Evolutionary conservation across 2,797 vertebrate species (phyloP), one percentile per base, ranked within the genome.

Genomic region (Periparus ater): DNA sequence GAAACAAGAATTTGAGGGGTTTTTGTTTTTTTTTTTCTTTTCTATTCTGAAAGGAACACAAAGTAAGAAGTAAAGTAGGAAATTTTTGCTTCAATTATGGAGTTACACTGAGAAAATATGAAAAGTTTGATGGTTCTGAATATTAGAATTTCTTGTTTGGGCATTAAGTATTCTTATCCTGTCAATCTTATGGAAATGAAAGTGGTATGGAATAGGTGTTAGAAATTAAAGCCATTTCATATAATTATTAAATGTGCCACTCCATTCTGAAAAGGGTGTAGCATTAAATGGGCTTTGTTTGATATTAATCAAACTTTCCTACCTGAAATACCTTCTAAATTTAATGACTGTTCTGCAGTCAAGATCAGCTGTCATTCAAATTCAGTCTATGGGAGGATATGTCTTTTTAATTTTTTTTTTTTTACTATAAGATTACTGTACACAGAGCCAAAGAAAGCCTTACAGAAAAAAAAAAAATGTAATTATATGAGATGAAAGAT

Each of bases 231-330:
- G 85, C 26, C 36, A 84, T 97, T 98, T 97, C 93, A 96, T 95
- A 92, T 84, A 96, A 93, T 95, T 97, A 97, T 92, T 93, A 89
- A 96, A 96, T 82, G 81, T 94, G 74, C 62, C 82, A 90, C 48
- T 93, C 57, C 34, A 70, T 76, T 75, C 60, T 94, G 94, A 91
- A 97, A 95, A 93, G 67, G 61, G 42, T 83, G 91, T 82, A 96
- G 89, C 80, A 96, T 91, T 97, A 96, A 97, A 97, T 93, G 88
- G 83, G 62, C 91, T 97, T 97, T 97, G 78, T 96, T 96, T 97
- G 94, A 97, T 97, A 95, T 97, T 98, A 97, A 97, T 97, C 95
- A 96, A 96, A 93, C 95, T 94, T 97, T 94, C 71, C 61, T 96
- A 71, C 93, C 48, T 79, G 88, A 93, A 94, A 88, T 89, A 74